Conservation (phyloP, 37 sponge, comb jelly and placozoan species). For the Geodia barretti region DNA sequence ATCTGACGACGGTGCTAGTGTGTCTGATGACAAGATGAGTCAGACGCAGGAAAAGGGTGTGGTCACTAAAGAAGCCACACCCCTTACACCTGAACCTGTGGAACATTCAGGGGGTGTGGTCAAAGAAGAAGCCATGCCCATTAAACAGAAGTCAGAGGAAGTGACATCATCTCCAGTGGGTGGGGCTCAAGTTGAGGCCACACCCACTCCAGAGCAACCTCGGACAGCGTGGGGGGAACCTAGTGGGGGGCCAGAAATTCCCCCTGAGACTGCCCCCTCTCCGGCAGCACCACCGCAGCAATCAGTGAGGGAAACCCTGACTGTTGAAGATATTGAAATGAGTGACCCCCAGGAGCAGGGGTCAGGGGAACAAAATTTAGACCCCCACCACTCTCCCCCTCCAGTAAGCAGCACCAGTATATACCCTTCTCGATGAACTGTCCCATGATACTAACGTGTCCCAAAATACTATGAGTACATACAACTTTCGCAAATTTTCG, state of each 20-base stretch:
- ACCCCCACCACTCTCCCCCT: not conserved
- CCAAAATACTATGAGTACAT: no score
- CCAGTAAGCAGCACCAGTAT: not conserved
- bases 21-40: not conserved
- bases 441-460: no score
- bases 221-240: not conserved
- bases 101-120: not conserved
- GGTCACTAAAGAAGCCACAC: no score
- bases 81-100: not conserved
- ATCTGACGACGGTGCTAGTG: not conserved
- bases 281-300: no score
- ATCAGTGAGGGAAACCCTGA: not conserved
- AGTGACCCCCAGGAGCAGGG: not conserved
- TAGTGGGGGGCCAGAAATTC: no score
- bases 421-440: no score
- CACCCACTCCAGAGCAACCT: not conserved
- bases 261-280: no score
- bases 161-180: not conserved
- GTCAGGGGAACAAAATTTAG: not conserved
- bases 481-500: no score
- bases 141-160: not conserved
- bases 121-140: not conserved
- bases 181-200: not conserved
- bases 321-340: conserved; percentile 12
- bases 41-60: no score